These are phyloP conservation scores for Silurus meridionalis DNA, from an alignment of 2,113 vertebrate genomes.

Conservation along the genomic window DNA sequence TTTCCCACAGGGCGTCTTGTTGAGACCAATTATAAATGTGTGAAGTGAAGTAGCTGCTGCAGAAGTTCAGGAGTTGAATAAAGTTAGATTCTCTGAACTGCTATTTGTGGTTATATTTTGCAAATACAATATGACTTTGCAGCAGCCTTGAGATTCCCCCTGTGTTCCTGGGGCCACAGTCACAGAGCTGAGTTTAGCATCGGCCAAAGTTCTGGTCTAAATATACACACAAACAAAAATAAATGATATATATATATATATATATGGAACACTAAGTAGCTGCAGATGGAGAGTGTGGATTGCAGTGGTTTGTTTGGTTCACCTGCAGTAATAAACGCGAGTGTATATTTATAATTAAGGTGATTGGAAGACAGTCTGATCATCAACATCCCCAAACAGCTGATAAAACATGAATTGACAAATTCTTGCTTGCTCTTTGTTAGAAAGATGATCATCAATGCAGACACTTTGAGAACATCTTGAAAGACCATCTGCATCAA, in stretches of 20 bases:
- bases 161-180: neutral
- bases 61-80: neutral
- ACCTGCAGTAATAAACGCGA: neutral
- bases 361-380: neutral
- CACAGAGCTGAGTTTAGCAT: neutral
- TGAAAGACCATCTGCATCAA: constrained; percentile 19
- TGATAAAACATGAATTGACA: neutral
- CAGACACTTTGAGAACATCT: neutral
- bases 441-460: neutral
- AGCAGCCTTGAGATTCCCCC: neutral
- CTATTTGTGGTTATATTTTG: neutral
- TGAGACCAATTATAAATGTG: neutral
- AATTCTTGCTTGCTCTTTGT: neutral
- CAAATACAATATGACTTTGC: neutral
- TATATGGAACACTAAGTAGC: neutral
- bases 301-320: neutral
- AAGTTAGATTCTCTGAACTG: neutral
- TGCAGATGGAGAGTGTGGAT: neutral
- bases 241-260: neutral
- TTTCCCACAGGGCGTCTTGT: neutral
- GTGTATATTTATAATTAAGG: neutral
- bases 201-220: neutral
- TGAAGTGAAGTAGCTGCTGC: neutral
- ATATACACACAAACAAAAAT: neutral
- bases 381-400: neutral